Percentiles rank a stretch among this genome's conserved stretches.
Evolutionary conservation across 2,797 vertebrate species (phyloP).

Genomic region (Mergus octosetaceus): DNA sequence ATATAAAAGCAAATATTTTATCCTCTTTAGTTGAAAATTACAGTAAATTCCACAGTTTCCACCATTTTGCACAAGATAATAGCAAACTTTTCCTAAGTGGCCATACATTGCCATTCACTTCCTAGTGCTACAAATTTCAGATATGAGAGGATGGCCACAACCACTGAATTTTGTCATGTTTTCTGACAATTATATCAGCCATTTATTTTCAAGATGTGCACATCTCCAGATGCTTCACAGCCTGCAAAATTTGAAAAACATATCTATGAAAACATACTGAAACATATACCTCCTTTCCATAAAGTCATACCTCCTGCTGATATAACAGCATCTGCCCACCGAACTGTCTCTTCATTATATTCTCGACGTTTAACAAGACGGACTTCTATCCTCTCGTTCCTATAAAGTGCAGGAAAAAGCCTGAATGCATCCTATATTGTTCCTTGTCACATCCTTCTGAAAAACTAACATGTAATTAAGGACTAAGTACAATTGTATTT

Average conservation of each 20-base stretch:
- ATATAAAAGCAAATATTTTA: neutral
- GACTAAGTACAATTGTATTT: neutral
- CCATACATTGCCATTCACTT: neutral
- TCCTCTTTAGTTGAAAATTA: neutral
- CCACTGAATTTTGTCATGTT: neutral
- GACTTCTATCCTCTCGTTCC: slow-evolving; percentile 89
- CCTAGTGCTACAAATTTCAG: neutral
- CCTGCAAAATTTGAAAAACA: neutral
- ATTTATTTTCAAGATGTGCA: neutral
- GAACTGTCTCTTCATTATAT: slow-evolving; percentile 90
- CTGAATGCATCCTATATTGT: neutral
- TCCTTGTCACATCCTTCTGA: neutral
- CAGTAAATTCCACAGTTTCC: neutral
- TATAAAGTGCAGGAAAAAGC: slow-evolving; percentile 67
- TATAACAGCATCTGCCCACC: slow-evolving; percentile 94
- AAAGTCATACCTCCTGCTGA: slow-evolving; percentile 91
- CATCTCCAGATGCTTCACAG: neutral
- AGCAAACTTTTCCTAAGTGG: neutral
- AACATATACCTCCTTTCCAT: neutral
- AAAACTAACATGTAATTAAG: neutral
- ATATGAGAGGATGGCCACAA: neutral
- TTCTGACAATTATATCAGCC: neutral
- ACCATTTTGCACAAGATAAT: neutral
- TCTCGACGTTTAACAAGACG: slow-evolving; percentile 91
- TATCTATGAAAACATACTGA: neutral